These are phyloP conservation scores for Sebastes flavidus DNA, from an alignment of 2,797 vertebrate genomes.

Conservation along the genomic window DNA sequence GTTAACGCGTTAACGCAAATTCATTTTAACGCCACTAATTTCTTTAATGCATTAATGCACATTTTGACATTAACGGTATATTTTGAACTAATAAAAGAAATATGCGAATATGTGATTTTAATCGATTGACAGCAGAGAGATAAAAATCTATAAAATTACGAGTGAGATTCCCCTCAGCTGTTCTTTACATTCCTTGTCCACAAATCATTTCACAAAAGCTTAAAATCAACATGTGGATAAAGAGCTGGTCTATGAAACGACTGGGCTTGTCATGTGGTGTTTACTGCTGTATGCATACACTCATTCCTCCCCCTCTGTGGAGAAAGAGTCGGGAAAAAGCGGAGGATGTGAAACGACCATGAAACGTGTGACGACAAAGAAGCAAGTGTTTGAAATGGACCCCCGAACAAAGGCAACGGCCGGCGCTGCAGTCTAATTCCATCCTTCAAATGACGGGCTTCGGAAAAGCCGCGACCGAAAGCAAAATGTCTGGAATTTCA, in stretches of 20 bases:
- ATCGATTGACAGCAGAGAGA: no score
- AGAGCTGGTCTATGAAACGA: neutral
- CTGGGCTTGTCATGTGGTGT: slow-evolving; percentile 45
- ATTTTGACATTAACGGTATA: no score
- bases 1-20: no score
- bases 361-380: slow-evolving; percentile 54
- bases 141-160: neutral
- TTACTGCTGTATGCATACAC: neutral
- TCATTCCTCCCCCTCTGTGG: neutral
- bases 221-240: neutral
- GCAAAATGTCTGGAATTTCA: slow-evolving; percentile 67
- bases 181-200: neutral
- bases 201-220: neutral
- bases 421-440: slow-evolving; percentile 59
- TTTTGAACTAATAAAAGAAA: no score
- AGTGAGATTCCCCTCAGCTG: neutral
- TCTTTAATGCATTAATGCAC: no score
- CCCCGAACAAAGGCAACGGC: slow-evolving; percentile 52
- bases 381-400: slow-evolving; percentile 51
- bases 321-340: neutral
- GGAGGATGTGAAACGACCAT: slow-evolving; percentile 16
- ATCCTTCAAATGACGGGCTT: slow-evolving; percentile 56
- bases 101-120: no score
- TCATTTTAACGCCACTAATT: no score
- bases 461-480: slow-evolving; percentile 51